These are phyloP conservation scores for Drosophila pectinifera DNA, from an alignment of 1,140 invertebrate species.

Conservation along the genomic window DNA sequence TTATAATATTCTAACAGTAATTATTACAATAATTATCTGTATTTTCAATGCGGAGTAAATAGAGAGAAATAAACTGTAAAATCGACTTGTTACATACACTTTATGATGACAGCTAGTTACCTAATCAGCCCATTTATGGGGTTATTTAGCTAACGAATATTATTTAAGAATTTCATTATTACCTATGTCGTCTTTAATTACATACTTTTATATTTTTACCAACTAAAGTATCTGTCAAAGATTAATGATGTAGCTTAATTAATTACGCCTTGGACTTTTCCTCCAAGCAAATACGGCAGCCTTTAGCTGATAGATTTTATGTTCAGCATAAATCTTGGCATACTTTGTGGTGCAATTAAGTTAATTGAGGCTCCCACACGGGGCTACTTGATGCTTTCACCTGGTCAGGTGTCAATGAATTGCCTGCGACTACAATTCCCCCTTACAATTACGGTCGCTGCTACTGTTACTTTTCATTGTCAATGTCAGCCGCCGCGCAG, in stretches of 20 bases:
- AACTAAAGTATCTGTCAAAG: no score
- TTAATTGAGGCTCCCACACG: conserved; percentile 50
- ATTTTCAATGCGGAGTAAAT: background rate
- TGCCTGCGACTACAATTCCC: conserved; percentile 46
- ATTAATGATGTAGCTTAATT: no score
- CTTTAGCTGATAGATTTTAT: conserved; percentile 19
- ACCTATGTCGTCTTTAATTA: no score
- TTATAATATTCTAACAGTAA: no score
- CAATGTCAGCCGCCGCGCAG: conserved; percentile 56
- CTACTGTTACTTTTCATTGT: conserved; percentile 59
- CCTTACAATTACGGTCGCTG: conserved; percentile 4
- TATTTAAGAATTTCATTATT: background rate
- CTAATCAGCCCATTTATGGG: no score
- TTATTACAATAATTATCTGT: no score
- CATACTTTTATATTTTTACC: no score
- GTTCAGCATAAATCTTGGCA: conserved; percentile 59
- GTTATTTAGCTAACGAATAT: background rate
- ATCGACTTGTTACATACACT: background rate
- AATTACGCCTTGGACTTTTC: no score
- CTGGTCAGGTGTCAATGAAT: conserved; percentile 75
- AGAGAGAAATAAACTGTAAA: no score
- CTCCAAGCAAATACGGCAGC: background rate
- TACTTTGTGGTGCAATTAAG: conserved; percentile 68
- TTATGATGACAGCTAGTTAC: background rate
- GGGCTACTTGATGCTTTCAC: conserved; percentile 51